Conservation (phyloP, 2,113 vertebrate genomes). For the Syrmaticus mikado region DNA sequence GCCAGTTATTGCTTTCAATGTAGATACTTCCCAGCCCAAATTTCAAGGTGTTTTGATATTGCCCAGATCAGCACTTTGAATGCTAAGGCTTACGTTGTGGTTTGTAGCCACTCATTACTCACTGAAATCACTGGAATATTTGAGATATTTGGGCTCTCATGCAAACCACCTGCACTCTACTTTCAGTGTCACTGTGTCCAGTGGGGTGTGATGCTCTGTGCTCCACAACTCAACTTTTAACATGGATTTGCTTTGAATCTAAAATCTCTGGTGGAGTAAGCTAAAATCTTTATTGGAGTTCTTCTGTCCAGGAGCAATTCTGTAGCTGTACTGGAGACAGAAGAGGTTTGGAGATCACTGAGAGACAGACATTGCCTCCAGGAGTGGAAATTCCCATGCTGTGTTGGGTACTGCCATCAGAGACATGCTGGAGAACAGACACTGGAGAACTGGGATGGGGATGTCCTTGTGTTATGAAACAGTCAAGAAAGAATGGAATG, state of each 20-base stretch:
- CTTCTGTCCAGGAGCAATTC: background rate
- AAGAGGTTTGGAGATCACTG: background rate
- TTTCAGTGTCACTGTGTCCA: too few relatives aligned
- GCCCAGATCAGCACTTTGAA: background rate
- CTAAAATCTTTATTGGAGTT: background rate
- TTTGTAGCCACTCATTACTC: background rate
- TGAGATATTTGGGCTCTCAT: background rate
- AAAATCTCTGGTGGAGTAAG: background rate
- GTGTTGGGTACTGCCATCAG: background rate
- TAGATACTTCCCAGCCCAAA: background rate
- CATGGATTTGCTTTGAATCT: background rate
- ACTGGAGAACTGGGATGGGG: background rate
- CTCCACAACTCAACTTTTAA: background rate
- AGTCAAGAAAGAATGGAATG: fast-evolving
- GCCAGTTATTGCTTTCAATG: background rate
- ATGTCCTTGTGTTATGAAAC: fast-evolving
- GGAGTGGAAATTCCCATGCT: background rate
- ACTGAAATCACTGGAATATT: background rate
- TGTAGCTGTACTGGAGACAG: too few relatives aligned
- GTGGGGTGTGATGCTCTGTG: background rate
- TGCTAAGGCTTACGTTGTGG: background rate
- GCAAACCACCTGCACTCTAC: background rate
- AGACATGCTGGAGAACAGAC: background rate
- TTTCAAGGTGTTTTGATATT: fast-evolving
- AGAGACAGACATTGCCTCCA: background rate